Conservation (phyloP, 2,888 invertebrate genomes). For the Pelosia muscerda region DNA sequence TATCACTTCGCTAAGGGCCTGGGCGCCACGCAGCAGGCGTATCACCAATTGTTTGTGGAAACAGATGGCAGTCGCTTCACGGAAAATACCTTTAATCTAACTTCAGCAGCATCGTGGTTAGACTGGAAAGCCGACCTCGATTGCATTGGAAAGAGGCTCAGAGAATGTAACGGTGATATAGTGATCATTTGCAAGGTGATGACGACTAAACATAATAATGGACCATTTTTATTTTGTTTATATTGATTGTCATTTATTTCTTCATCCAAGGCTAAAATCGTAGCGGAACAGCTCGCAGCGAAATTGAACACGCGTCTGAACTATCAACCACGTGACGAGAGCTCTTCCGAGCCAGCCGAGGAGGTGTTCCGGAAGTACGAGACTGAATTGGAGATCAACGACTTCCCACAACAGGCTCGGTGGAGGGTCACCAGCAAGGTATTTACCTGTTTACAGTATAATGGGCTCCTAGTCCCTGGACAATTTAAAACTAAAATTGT, state of each 20-base stretch:
- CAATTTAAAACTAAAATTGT: too few relatives aligned
- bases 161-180: too few relatives aligned
- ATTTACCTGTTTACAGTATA: constrained; percentile 16
- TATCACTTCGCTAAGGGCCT: too few relatives aligned
- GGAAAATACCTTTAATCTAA: too few relatives aligned
- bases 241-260: neutral
- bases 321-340: constrained; percentile 97
- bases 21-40: too few relatives aligned
- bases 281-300: constrained; percentile 98
- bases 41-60: too few relatives aligned
- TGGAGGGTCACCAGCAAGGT: constrained; percentile 99
- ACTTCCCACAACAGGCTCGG: constrained; percentile 99
- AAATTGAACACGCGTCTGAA: constrained; percentile 98
- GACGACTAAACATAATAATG: neutral
- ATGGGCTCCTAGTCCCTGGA: too few relatives aligned
- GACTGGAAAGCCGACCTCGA: too few relatives aligned
- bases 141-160: too few relatives aligned
- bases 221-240: neutral
- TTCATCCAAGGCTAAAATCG: constrained; percentile 91
- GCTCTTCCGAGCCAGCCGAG: constrained; percentile 86
- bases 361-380: constrained; percentile 97
- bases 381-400: constrained; percentile 99
- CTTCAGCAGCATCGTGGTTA: too few relatives aligned
- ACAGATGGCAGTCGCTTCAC: too few relatives aligned
- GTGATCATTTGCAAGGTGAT: too few relatives aligned